Percentiles rank a stretch among this genome's conserved stretches.
Evolutionary conservation across 2,888 invertebrate genomes (phyloP).

Genomic region (Halocaridina rubra): DNA sequence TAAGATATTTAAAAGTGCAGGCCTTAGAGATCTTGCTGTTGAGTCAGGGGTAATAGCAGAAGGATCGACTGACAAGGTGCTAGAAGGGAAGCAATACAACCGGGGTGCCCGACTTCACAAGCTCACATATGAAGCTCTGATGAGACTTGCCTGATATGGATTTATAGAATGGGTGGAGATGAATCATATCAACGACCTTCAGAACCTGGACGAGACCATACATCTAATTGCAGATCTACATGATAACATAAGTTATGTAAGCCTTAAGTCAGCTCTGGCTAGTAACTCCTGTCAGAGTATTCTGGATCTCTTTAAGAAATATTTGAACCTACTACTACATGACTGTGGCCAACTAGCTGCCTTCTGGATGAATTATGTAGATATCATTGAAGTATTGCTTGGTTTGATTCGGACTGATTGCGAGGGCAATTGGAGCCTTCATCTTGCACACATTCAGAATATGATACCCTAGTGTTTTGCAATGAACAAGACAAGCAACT

Average conservation of each 20-base stretch:
- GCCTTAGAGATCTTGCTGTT: background rate
- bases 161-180: background rate
- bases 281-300: background rate
- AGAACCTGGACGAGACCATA: background rate
- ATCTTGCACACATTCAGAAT: too few species aligned
- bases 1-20: background rate
- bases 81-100: background rate
- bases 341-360: too few species aligned
- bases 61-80: background rate
- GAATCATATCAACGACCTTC: background rate
- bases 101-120: background rate
- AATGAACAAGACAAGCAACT: background rate
- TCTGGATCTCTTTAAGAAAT: background rate
- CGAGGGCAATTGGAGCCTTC: background rate
- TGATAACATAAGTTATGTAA: background rate
- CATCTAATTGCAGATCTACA: background rate
- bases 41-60: background rate
- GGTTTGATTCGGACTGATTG: background rate
- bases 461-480: background rate
- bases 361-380: background rate
- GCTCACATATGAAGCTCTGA: constrained; percentile 7
- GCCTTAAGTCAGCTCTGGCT: background rate
- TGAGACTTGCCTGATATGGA: background rate
- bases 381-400: background rate
- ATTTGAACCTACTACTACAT: background rate